Percentiles rank a stretch among this genome's conserved stretches.
Evolutionary conservation across 2,888 invertebrate species (phyloP).

Genomic region (Apamea monoglypha): DNA sequence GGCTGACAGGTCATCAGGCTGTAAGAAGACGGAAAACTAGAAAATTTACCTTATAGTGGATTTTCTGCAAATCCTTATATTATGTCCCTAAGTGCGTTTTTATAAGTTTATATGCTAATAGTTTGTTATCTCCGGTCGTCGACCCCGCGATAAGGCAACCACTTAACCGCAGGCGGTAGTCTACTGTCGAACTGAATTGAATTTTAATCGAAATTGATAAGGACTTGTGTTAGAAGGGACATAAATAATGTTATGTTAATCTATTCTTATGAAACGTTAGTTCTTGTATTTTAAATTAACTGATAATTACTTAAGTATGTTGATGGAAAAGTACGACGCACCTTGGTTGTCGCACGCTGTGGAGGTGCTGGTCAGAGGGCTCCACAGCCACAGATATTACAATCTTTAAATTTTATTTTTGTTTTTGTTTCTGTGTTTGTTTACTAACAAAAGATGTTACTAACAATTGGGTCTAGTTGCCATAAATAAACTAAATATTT

Average conservation of each 20-base stretch:
- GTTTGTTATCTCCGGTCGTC: constrained; percentile 62
- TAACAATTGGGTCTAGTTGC: too few relatives aligned
- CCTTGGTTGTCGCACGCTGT: too few relatives aligned
- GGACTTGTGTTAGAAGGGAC: background rate
- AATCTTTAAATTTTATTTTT: too few relatives aligned
- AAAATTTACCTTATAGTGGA: background rate
- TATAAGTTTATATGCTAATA: constrained; percentile 60
- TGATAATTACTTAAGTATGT: background rate
- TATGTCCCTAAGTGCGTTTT: constrained; percentile 26
- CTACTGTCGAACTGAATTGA: constrained; percentile 27
- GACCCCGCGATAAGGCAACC: constrained; percentile 62
- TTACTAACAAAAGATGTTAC: too few relatives aligned
- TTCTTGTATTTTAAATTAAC: background rate
- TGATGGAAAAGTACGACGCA: too few relatives aligned
- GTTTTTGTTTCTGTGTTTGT: too few relatives aligned
- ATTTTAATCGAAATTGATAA: constrained; percentile 51
- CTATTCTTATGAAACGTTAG: background rate
- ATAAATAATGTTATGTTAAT: background rate
- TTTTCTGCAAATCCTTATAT: constrained; percentile 10
- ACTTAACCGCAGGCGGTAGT: constrained; percentile 10
- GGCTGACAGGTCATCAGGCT: too few relatives aligned
- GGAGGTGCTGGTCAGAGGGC: too few relatives aligned
- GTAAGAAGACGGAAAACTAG: too few relatives aligned
- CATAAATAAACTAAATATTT: too few relatives aligned
- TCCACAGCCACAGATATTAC: too few relatives aligned